Percentiles rank a stretch among this genome's conserved stretches.
These are phyloP conservation scores for Sebastes wilsoni DNA, from an alignment of 2,797 vertebrate genomes.

Conservation along the genomic window DNA sequence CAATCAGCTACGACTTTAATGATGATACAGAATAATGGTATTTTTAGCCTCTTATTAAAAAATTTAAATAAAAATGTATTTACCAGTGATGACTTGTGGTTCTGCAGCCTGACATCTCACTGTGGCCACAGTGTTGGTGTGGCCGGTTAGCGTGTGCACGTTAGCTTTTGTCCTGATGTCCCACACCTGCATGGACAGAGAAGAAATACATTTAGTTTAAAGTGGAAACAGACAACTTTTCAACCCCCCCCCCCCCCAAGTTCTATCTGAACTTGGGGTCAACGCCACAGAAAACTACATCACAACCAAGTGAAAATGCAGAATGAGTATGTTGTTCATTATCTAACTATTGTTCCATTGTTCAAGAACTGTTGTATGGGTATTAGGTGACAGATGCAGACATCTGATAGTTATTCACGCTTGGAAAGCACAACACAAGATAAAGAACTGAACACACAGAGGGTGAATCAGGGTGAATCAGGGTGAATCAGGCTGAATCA, in stretches of 20 bases:
- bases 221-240: too few relatives aligned
- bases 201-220: background rate
- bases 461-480: too few relatives aligned
- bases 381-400: background rate
- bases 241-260: too few relatives aligned
- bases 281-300: background rate
- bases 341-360: background rate
- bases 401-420: background rate
- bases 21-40: background rate
- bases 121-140: conserved; percentile 98
- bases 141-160: conserved; percentile 94
- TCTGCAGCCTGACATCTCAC: conserved; percentile 95
- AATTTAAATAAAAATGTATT: background rate
- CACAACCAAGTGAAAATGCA: background rate
- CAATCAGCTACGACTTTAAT: too few relatives aligned
- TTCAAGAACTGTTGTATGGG: background rate
- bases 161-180: conserved; percentile 97
- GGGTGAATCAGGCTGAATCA: too few relatives aligned
- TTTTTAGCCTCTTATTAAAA: background rate
- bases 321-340: background rate
- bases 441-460: background rate
- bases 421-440: background rate
- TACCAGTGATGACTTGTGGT: conserved; percentile 97
- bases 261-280: background rate
- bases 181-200: conserved; percentile 87